Evolutionary conservation across 2,797 vertebrate genomes (phyloP).

Genomic region (Galago senegalensis): DNA sequence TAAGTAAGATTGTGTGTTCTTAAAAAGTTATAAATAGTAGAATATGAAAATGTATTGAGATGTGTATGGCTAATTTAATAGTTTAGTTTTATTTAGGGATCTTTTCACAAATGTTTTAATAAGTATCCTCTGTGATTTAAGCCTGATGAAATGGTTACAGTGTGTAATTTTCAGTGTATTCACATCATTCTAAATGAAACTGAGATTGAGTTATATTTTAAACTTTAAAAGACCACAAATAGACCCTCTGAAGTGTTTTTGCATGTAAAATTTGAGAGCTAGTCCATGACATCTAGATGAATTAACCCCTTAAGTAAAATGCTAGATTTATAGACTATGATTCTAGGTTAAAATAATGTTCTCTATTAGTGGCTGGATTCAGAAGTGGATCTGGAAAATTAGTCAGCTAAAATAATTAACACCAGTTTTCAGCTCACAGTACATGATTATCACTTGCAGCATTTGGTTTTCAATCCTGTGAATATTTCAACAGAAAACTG

Average conservation of each 20-base stretch:
- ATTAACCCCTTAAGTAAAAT: not conserved
- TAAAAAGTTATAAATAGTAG: constrained; percentile 11
- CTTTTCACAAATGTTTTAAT: not conserved
- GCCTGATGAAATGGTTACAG: not conserved
- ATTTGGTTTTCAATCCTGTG: constrained; percentile 50
- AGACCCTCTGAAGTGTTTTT: not conserved
- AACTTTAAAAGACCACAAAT: constrained; percentile 39
- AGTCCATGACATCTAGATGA: not conserved
- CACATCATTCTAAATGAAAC: not conserved
- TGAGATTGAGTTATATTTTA: constrained; percentile 32
- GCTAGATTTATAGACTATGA: not conserved
- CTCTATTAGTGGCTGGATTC: not conserved
- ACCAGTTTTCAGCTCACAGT: not conserved
- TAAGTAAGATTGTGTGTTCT: not conserved
- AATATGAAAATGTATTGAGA: constrained; percentile 4
- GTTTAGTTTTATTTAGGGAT: not conserved
- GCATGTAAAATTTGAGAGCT: constrained; percentile 37
- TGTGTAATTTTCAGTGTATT: not conserved
- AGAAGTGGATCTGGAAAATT: not conserved
- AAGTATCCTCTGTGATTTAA: constrained; percentile 2
- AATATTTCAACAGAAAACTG: constrained; percentile 61
- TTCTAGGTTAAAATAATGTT: not conserved
- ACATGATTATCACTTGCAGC: not conserved
- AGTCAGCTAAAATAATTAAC: not conserved
- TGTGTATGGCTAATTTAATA: not conserved